Evolutionary conservation across 2,888 invertebrate genomes (phyloP), one percentile per base, ranked within the genome.

Genomic region (Microctonus brassicae): DNA sequence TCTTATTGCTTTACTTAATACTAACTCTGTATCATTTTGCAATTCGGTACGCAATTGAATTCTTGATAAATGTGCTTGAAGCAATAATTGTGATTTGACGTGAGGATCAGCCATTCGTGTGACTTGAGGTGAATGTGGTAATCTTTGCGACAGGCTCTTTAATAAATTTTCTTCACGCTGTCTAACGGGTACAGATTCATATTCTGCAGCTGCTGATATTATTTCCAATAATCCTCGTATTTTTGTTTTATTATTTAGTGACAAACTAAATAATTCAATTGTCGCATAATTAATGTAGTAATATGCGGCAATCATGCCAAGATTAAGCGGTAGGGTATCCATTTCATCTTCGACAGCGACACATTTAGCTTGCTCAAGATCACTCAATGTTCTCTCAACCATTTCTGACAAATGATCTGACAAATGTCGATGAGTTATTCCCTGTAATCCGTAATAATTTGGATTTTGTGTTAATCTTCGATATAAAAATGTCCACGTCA

Each of bases 241-340:
- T 89, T 99, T 99, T 0, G 99, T 99, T 89, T 99, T 99, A 81
- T 92, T 96, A 79, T 97, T 98, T 61, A 99, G 89, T 0, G 99
- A 99, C 83, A 98, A 91, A 84, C 97, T 97, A 91, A 99, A 99
- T 80, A 99, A 89, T 88, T 99, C 99, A 72, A 99, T 99, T 0
- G 99, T 99, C 0, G 98, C 98, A 83, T 99, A 99, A 88, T 99
- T 98, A 82, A 99, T 99, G 89, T 99, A 99, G 88, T 99, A 99
- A 89, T 99, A 99, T 0, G 99, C 98, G 0, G 99, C 99, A 87
- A 99, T 99, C 98, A 99, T 99, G 84, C 99, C 99, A 85, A 99
- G 89, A 90, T 99, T 99, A 39, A 99, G 90, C 0, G 99, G 98
- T 73, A 96, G 91, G 0, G 97, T 95, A 86, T 99, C 98, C 94